A percentile compares a stretch with the other conserved stretches of the same genome.
Conservation (phyloP, 1,140 invertebrate species). For the Drosophila paulistorum region DNA sequence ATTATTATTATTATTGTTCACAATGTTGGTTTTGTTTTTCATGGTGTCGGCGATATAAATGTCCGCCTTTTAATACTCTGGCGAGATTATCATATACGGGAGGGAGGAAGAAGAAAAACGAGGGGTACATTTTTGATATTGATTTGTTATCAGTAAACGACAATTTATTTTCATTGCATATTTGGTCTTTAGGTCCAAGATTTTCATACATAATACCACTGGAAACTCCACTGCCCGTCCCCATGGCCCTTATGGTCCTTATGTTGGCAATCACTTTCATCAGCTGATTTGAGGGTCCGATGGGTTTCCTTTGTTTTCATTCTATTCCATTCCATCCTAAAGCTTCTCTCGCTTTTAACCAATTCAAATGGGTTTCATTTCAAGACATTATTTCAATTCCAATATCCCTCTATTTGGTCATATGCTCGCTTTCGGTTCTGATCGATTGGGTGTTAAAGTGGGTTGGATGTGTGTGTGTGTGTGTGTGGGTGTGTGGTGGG, state of each 20-base stretch:
- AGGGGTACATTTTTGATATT: neutral
- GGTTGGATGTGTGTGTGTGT: too few relatives aligned
- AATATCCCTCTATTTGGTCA: slow-evolving; percentile 1
- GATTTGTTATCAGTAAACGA: neutral
- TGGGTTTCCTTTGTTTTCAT: slow-evolving; percentile 3
- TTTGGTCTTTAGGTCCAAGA: too few relatives aligned
- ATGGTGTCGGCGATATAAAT: neutral
- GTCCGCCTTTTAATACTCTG: slow-evolving; percentile 12
- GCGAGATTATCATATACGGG: neutral
- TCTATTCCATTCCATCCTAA: slow-evolving; percentile 3
- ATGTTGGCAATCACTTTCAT: neutral
- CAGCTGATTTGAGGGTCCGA: neutral
- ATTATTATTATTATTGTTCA: slow-evolving; percentile 26
- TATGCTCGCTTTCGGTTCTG: neutral
- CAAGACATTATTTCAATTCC: neutral
- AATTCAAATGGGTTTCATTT: neutral
- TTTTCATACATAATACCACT: too few relatives aligned
- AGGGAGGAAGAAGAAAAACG: neutral
- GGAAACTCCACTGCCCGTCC: too few relatives aligned
- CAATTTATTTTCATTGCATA: neutral
- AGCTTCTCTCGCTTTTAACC: neutral
- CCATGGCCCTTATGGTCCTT: too few relatives aligned
- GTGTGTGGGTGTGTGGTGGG: too few relatives aligned
- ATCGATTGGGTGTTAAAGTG: neutral
- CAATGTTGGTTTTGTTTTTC: slow-evolving; percentile 35